These are phyloP conservation scores for Melanargia galathea DNA, from an alignment of 2,888 invertebrate genomes.

Conservation along the genomic window DNA sequence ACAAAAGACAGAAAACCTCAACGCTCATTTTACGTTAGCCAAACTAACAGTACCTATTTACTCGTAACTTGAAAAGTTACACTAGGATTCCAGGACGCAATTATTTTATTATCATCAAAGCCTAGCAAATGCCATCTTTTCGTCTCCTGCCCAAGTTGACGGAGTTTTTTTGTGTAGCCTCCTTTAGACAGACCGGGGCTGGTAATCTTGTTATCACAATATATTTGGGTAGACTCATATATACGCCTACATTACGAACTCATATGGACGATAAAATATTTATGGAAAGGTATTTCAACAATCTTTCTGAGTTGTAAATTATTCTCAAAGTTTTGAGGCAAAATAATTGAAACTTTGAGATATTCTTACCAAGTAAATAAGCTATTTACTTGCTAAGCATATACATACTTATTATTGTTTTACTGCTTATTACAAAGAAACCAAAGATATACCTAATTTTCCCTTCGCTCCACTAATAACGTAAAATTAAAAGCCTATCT, in stretches of 20 bases:
- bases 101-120: neutral
- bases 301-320: conserved; percentile 6
- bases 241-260: conserved; percentile 2
- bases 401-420: no score
- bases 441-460: no score
- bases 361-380: neutral
- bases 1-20: no score
- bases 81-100: no score
- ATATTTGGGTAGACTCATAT: neutral
- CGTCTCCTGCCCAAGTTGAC: neutral
- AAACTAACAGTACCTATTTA: no score
- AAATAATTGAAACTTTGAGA: neutral
- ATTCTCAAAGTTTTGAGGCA: neutral
- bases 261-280: neutral
- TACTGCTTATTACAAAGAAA: no score
- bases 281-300: neutral
- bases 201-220: neutral
- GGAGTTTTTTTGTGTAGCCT: neutral
- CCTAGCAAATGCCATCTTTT: neutral
- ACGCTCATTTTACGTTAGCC: no score
- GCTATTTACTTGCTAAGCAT: no score
- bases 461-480: no score
- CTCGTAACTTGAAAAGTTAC: no score
- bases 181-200: neutral
- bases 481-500: no score